Percentiles rank a stretch among this genome's conserved stretches.
Conservation (phyloP, 2,797 vertebrate species). For the Xiphophorus birchmanni region DNA sequence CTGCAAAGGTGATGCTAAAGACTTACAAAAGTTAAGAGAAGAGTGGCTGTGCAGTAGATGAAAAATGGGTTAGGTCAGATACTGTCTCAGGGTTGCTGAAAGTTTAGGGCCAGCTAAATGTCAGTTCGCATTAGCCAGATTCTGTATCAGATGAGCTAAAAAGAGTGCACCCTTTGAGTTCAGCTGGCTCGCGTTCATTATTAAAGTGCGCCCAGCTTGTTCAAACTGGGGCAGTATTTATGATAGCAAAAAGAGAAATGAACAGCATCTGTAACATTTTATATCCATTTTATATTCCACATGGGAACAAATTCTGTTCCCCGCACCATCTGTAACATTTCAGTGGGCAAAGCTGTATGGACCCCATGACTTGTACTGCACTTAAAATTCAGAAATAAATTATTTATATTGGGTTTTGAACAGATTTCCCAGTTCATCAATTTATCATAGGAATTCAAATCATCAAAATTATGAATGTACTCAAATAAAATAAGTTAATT, state of each 20-base stretch:
- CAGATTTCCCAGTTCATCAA: not conserved
- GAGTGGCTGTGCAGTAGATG: conserved; percentile 17
- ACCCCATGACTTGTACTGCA: conserved; percentile 21
- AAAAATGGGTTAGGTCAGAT: conserved; percentile 76
- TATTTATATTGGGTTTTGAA: not conserved
- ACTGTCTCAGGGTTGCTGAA: conserved; percentile 59
- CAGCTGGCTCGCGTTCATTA: conserved; percentile 61
- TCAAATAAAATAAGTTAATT: not conserved
- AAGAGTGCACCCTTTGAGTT: conserved; percentile 56
- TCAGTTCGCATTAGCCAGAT: conserved; percentile 67
- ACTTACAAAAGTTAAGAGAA: conserved; percentile 53
- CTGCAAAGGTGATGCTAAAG: conserved; percentile 19
- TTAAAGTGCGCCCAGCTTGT: conserved; percentile 53
- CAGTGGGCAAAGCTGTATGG: conserved; percentile 29
- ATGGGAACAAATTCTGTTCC: no score
- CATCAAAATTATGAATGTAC: not conserved
- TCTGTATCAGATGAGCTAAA: conserved; percentile 57
- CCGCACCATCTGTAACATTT: conserved; percentile 64
- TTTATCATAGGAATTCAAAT: not conserved
- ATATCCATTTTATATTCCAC: no score
- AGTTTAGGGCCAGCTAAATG: conserved; percentile 64
- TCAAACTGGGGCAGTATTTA: conserved; percentile 72
- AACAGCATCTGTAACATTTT: conserved; percentile 63
- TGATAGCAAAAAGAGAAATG: conserved; percentile 48
- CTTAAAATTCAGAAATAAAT: conserved; percentile 12